Evolutionary conservation across 2,888 invertebrate genomes (phyloP), one percentile per base, ranked within the genome.

Genomic region (Eupithecia dodoneata): DNA sequence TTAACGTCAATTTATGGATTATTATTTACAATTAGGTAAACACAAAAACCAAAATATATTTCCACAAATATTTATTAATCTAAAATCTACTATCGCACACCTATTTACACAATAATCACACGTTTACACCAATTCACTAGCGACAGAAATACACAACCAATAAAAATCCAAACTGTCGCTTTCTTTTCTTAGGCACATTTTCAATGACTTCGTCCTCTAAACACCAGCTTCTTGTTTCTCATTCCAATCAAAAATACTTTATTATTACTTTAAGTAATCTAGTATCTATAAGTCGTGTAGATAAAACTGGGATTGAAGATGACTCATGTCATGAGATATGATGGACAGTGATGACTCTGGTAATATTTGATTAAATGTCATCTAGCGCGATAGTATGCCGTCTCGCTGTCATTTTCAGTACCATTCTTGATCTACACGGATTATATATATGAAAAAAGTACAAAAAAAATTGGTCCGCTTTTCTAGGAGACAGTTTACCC

Each of bases 21-120:
- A 30, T 63, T 15, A n/a, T 55, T 2, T 59, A 18, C 18, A 18
- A 9, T 5, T 0, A 45, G 52, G 59, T 59, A 15, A 42, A 15
- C 2, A 66, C 65, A 41, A 41, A 66, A 66, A 66, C 66, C 0
- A 41, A 66, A 5, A 42, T 42, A 5, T 75, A 55, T 76, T 71
- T 75, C 67, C 69, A 69, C 77, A 76, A 76, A 49, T 30, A 79
- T 79, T 79, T 76, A 79, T 80, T 59, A 69, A 45, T 66, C 73
- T 78, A 78, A 59, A 73, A 74, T 75, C 71, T 77, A 79, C 65
- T 65, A 73, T 70, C 73, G 65, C 79, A 79, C 78, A 79, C 80
- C 42, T 72, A 75, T 81, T 79, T 83, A 82, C 83, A 81, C 45
- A 74, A 66, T 73, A 71, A 79, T 74, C 77, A 74, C 80, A 80